Percentiles rank a stretch among this genome's conserved stretches.
Evolutionary conservation across 2,888 invertebrate species (phyloP).

Genomic region (Axea sp.): DNA sequence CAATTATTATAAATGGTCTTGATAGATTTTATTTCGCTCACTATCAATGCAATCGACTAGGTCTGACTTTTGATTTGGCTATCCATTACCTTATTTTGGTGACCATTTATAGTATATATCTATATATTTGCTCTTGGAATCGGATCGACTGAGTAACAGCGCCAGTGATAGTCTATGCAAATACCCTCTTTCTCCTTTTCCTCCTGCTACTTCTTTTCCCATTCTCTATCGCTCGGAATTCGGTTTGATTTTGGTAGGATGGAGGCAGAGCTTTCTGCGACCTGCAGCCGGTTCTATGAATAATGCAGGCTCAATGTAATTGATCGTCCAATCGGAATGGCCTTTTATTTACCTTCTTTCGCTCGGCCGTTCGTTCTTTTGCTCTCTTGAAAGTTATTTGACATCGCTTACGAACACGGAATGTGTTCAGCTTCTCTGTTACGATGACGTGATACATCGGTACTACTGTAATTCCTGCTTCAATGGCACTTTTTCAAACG

Average conservation of each 20-base stretch:
- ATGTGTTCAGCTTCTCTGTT: conserved; percentile 68
- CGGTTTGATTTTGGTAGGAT: conserved; percentile 70
- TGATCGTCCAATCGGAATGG: conserved; percentile 79
- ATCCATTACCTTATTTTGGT: conserved; percentile 59
- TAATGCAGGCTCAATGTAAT: conserved; percentile 78
- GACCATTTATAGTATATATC: conserved; percentile 59
- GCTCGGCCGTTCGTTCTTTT: conserved; percentile 73
- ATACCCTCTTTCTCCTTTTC: conserved; percentile 68
- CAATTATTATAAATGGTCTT: conserved; percentile 38
- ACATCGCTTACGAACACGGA: conserved; percentile 75
- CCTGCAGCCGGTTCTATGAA: conserved; percentile 77
- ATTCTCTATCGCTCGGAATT: conserved; percentile 64
- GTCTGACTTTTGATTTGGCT: conserved; percentile 31
- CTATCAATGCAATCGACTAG: conserved; percentile 8
- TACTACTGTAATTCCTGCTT: conserved; percentile 51
- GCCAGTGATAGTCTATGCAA: conserved; percentile 77
- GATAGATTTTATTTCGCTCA: conserved; percentile 31
- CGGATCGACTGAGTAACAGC: conserved; percentile 69
- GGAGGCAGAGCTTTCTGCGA: conserved; percentile 76
- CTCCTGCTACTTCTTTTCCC: conserved; percentile 63
- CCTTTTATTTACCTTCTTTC: conserved; percentile 79
- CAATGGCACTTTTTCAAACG: conserved; percentile 48
- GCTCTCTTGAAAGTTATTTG: conserved; percentile 75
- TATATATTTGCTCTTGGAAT: conserved; percentile 60
- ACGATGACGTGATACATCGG: conserved; percentile 64